Conservation (phyloP, 2,888 invertebrate species). For the Emesis furor region DNA sequence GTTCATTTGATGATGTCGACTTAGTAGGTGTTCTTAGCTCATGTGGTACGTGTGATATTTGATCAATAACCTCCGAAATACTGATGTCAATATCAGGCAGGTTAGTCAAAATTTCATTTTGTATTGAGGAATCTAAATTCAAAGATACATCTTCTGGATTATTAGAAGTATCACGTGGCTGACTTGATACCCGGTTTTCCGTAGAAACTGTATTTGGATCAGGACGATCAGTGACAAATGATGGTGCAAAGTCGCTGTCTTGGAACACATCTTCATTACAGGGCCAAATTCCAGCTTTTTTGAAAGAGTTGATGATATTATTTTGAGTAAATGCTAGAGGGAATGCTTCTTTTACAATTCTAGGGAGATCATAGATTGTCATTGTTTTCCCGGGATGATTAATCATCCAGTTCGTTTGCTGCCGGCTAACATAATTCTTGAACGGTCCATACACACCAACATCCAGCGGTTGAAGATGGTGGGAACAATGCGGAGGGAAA, state of each 20-base stretch:
- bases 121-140: no score
- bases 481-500: background rate
- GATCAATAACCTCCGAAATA: no score
- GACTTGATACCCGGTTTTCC: no score
- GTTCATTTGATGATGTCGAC: no score
- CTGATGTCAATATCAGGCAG: no score
- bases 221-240: background rate
- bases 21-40: no score
- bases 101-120: no score
- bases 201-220: no score
- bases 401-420: background rate
- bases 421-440: background rate
- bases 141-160: no score
- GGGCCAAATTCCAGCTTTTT: background rate
- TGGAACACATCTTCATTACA: background rate
- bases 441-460: background rate
- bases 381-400: background rate
- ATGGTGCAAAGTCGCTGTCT: background rate
- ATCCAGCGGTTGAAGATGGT: background rate
- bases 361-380: background rate
- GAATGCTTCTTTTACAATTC: background rate
- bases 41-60: no score
- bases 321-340: background rate
- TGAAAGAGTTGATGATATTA: background rate
- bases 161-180: no score